Conservation (phyloP, 2,113 vertebrate species). For the Brachyhypopomus occidentalis region DNA sequence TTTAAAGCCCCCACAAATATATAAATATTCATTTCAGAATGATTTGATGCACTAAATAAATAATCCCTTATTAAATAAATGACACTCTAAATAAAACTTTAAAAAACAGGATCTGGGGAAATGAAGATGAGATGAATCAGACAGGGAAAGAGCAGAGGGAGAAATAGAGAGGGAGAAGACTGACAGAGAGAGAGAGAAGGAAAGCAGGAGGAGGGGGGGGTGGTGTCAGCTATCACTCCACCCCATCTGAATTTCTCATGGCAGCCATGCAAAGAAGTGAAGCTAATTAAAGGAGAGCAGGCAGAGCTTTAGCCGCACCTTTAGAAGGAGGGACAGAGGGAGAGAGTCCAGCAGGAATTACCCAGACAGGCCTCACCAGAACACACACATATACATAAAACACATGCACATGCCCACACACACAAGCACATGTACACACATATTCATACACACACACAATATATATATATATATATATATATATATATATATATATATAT, state of each 20-base stretch:
- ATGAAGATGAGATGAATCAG: conserved; percentile 79
- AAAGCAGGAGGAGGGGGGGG: conserved; percentile 14
- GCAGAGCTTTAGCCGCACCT: conserved; percentile 64
- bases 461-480: neutral
- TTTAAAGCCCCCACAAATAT: conserved; percentile 81
- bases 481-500: too few relatives aligned
- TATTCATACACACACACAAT: neutral
- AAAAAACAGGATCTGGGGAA: conserved; percentile 79
- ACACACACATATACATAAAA: conserved; percentile 19
- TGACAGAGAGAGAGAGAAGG: conserved; percentile 15
- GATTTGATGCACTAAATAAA: conserved; percentile 84
- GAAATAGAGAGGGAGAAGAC: conserved; percentile 32
- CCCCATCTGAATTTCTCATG: conserved; percentile 70
- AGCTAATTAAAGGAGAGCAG: conserved; percentile 72
- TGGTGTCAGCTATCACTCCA: conserved; percentile 75
- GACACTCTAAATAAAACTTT: conserved; percentile 83
- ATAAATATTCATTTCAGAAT: conserved; percentile 83
- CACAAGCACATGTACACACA: neutral
- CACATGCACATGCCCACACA: conserved; percentile 9
- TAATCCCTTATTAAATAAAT: conserved; percentile 85
- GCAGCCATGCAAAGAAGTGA: conserved; percentile 70
- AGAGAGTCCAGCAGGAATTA: conserved; percentile 17
- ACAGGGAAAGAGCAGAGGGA: conserved; percentile 48
- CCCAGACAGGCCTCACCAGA: conserved; percentile 30
- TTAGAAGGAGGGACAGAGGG: conserved; percentile 55